Percentiles rank a stretch among this genome's conserved stretches.
phyloP scores from a whole-genome alignment of 2,888 invertebrate genomes.

The Physocephala rufipes region DNA sequence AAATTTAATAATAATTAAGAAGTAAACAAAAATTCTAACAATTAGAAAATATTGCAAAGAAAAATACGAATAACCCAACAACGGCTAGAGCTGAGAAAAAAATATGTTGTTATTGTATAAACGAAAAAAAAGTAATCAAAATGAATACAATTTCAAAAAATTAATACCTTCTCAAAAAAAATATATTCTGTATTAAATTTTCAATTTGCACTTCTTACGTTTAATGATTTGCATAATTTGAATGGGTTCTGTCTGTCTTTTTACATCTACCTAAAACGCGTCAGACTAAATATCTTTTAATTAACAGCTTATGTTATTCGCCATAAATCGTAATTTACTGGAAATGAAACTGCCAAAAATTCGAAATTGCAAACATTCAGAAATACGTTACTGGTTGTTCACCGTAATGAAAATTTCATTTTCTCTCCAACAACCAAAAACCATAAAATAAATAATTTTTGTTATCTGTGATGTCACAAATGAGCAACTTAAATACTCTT shows the following conservation, averaged over 20 bases:
- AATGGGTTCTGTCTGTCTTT: neutral
- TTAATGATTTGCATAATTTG: neutral
- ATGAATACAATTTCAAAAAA: too few relatives aligned
- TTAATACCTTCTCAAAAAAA: too few relatives aligned
- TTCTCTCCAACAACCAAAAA: neutral
- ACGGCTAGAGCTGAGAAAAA: too few relatives aligned
- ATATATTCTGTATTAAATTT: too few relatives aligned
- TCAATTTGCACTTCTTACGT: too few relatives aligned
- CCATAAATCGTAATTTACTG: neutral
- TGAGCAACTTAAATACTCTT: conserved; percentile 24
- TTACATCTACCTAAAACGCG: neutral
- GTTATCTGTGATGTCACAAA: conserved; percentile 19
- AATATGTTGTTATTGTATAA: too few relatives aligned
- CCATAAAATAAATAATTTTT: neutral
- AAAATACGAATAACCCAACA: too few relatives aligned
- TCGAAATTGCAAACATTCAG: neutral
- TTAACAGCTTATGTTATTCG: neutral
- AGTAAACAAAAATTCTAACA: too few relatives aligned
- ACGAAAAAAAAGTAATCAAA: too few relatives aligned
- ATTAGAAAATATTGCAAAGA: too few relatives aligned
- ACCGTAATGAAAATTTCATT: neutral
- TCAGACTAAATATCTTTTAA: neutral
- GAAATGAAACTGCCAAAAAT: neutral
- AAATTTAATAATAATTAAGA: neutral
- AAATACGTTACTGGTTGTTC: neutral